Evolutionary conservation across 2,888 invertebrate genomes (phyloP).

Genomic region (Sesamia inferens): DNA sequence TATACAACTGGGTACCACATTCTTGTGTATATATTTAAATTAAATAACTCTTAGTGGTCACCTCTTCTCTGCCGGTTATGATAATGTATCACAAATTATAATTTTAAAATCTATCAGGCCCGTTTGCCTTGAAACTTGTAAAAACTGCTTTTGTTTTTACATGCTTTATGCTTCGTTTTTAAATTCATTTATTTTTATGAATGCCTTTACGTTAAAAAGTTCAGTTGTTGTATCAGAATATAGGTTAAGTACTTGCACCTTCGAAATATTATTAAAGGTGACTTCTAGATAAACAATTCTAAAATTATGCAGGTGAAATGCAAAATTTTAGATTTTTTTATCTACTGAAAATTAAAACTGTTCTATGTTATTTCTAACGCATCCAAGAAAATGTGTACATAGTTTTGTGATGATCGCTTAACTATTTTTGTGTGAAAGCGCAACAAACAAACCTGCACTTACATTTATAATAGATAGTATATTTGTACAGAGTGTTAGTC

Average conservation of each 20-base stretch:
- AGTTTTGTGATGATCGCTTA: too few species aligned
- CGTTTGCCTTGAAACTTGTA: constrained; percentile 46
- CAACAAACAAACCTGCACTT: too few species aligned
- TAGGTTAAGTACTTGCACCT: constrained; percentile 1
- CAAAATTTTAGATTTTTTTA: too few species aligned
- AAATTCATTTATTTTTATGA: constrained; percentile 26
- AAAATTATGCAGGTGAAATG: too few species aligned
- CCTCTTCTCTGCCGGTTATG: constrained; percentile 41
- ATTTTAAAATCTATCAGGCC: constrained; percentile 28
- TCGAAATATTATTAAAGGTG: constrained; percentile 18
- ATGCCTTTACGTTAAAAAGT: constrained; percentile 10
- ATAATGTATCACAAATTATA: constrained; percentile 36
- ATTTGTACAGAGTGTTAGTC: too few species aligned
- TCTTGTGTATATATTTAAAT: constrained; percentile 40
- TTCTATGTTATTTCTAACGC: too few species aligned
- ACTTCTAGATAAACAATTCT: too few species aligned
- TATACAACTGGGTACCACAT: constrained; percentile 23
- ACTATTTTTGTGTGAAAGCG: too few species aligned
- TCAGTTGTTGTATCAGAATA: neutral
- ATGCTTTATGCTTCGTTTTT: constrained; percentile 9
- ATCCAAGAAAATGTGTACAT: too few species aligned
- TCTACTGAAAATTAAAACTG: too few species aligned
- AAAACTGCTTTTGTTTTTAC: constrained; percentile 35
- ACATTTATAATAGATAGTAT: too few species aligned
- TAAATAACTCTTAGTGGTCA: constrained; percentile 21